phyloP scores from a whole-genome alignment of 1,140 invertebrate genomes.

The Sycobia sp. region DNA sequence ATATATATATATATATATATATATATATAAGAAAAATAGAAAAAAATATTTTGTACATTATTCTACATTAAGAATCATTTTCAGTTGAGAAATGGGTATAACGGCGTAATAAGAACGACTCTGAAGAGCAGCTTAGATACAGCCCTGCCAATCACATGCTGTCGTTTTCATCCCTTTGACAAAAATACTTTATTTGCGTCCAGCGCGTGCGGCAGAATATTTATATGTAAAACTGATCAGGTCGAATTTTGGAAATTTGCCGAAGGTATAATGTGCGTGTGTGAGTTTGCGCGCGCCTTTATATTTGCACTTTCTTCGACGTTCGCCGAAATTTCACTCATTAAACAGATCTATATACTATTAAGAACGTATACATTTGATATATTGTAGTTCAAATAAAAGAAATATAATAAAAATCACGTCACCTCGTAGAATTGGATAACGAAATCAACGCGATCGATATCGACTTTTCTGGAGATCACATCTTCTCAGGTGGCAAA shows the following conservation, averaged over 20 bases:
- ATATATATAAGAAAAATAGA: too few relatives aligned
- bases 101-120: constrained; percentile 36
- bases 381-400: too few relatives aligned
- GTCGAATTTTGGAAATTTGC: constrained; percentile 42
- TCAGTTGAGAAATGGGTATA: constrained; percentile 41
- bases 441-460: constrained; percentile 52
- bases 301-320: not conserved
- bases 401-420: too few relatives aligned
- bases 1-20: too few relatives aligned
- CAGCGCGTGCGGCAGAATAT: constrained; percentile 45
- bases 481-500: constrained; percentile 47
- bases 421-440: constrained; percentile 42
- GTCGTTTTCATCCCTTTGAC: constrained; percentile 45
- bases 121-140: constrained; percentile 37
- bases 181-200: constrained; percentile 43
- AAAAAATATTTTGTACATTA: not conserved
- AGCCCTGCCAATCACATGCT: constrained; percentile 43
- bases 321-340: too few relatives aligned
- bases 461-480: constrained; percentile 37
- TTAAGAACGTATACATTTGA: too few relatives aligned
- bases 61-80: not conserved
- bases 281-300: not conserved
- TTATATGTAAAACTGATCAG: constrained; percentile 38
- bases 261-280: constrained; percentile 37
- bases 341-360: too few relatives aligned